Evolutionary conservation across 2,113 vertebrate genomes (phyloP).

Genomic region (Paramormyrops kingsleyae): DNA sequence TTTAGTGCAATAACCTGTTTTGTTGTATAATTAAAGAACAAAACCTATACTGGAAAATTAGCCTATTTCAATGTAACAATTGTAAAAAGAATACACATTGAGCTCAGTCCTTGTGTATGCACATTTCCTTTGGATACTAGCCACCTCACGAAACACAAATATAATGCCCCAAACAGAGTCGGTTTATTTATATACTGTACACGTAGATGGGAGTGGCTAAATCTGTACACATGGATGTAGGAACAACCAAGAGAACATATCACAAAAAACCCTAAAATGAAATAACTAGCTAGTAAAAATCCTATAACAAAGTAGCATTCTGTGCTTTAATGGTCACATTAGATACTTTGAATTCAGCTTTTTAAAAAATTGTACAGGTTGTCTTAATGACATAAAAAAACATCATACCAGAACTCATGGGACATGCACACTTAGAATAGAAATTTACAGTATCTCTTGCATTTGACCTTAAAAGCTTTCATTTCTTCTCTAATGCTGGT

Average conservation of each 20-base stretch:
- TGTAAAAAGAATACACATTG: not conserved
- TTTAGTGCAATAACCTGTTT: not conserved
- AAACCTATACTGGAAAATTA: not conserved
- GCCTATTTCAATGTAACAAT: not conserved
- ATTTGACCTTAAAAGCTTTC: not conserved
- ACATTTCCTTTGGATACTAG: not conserved
- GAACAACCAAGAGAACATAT: not conserved
- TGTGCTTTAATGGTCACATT: not conserved
- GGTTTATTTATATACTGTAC: not conserved
- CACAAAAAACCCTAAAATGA: not conserved
- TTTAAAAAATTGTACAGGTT: not conserved
- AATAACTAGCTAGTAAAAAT: not conserved
- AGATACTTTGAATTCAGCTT: not conserved
- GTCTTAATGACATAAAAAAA: not conserved
- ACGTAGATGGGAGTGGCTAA: not conserved
- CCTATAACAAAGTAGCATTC: not conserved
- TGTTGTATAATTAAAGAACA: not conserved
- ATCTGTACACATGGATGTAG: not conserved
- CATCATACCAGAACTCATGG: slow-evolving; percentile 2
- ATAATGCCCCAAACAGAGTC: not conserved
- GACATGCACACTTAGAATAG: not conserved
- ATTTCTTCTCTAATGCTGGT: not conserved
- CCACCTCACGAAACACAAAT: not conserved
- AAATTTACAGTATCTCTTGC: not conserved
- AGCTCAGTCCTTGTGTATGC: not conserved